Evolutionary conservation across 2,113 vertebrate genomes (phyloP), one percentile per base, ranked within the genome.

Genomic region (Thinocorus orbignyianus): DNA sequence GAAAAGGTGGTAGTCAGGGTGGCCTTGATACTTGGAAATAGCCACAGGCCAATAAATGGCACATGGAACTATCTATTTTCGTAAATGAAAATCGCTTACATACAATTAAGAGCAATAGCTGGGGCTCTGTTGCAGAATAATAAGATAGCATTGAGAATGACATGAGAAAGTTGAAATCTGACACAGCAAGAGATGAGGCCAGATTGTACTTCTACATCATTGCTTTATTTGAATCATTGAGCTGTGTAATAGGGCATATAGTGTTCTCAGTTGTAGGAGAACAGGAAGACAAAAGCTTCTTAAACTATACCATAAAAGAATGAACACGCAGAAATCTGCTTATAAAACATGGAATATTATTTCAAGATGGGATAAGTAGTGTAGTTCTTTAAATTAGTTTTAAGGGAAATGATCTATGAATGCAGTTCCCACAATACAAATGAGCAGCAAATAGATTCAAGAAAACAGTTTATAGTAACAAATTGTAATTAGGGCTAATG

Each of bases 201-300:
- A 31, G 77, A 81, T 71, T 81, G 65, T 87, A n/a, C 51, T 79
- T 16, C 72, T 92, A 57, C 48, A 76, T 92, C 88, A 71, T 31
- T 84, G 65, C 69, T 88, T 91, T 90, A 42, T 90, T 88, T 81
- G 91, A 93, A 72, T 87, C 89, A 92, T 2, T 95, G 86, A 84
- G 80, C 91, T 93, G 88, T 93, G 88, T 95, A 93, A 96, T 87
- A 68, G 72, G 69, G 60, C 69, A 54, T 81, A 31, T 13, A 78
- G 23, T 71, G 24, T 64, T 89, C 80, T 87, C 77, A 87, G 4
- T 23, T 91, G 72, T 35, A 57, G 52, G 42, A 74, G 77, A 79
- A 77, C 79, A 35, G 18, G 39, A 88, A 82, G 83, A 68, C 26
- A 72, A 88, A 91, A 86, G 46, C 11, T 33, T 70, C 55, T 78